These are phyloP conservation scores for Spongilla lacustris DNA, from an alignment of 37 sponge, comb jelly and placozoan species.

Conservation along the genomic window DNA sequence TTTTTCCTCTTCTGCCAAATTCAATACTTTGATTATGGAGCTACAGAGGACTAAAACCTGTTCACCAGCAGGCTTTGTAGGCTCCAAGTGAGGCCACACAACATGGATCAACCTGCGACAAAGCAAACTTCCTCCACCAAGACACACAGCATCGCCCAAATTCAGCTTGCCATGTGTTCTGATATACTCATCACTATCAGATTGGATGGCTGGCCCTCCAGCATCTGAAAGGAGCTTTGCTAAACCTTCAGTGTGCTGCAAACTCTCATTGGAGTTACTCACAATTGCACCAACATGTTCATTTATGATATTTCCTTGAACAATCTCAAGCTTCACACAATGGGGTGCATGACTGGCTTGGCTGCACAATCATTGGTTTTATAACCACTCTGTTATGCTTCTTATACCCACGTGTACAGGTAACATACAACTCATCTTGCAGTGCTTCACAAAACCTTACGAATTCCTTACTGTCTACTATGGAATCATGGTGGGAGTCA, in stretches of 20 bases:
- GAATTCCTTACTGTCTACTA: constrained; percentile 35
- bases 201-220: constrained; percentile 74
- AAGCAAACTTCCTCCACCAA: constrained; percentile 65
- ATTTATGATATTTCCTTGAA: constrained; percentile 47
- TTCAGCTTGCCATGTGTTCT: constrained; percentile 25
- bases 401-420: background rate
- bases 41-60: constrained; percentile 6
- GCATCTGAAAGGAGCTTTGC: constrained; percentile 65
- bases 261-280: constrained; percentile 78
- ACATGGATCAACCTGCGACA: constrained; percentile 79
- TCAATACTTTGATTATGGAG: constrained; percentile 26
- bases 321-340: constrained; percentile 38
- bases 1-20: constrained; percentile 24
- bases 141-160: constrained; percentile 65
- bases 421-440: constrained; percentile 25
- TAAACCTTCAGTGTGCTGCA: constrained; percentile 77
- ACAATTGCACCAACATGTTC: constrained; percentile 76
- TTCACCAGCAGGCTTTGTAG: constrained; percentile 10
- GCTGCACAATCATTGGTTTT: background rate
- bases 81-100: constrained; percentile 72
- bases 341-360: background rate
- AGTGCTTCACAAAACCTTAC: constrained; percentile 11
- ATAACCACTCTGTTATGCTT: constrained; percentile 11
- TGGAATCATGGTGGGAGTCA: background rate
- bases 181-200: constrained; percentile 50